Evolutionary conservation across 1,140 invertebrate species (phyloP).

Genomic region (Oppia nitens): DNA sequence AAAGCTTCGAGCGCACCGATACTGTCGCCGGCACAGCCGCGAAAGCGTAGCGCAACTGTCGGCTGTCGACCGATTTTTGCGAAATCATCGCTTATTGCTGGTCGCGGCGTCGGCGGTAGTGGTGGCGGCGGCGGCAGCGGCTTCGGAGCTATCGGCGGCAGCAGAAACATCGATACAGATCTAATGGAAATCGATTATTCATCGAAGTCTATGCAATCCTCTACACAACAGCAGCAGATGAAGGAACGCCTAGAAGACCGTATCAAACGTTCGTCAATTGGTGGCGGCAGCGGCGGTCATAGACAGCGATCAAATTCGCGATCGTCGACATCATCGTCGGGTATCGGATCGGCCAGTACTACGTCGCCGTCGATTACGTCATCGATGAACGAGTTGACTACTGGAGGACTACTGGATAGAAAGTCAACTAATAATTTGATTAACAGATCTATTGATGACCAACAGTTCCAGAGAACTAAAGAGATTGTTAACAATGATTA

Average conservation of each 20-base stretch:
- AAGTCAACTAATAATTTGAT: too few relatives aligned
- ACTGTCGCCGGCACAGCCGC: neutral
- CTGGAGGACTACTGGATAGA: too few relatives aligned
- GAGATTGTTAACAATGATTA: neutral
- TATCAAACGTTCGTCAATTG: neutral
- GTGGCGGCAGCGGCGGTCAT: too few relatives aligned
- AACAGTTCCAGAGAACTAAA: too few relatives aligned
- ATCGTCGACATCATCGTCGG: neutral
- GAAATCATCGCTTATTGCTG: too few relatives aligned
- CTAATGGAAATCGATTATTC: neutral
- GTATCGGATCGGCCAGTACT: neutral
- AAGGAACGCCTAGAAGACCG: neutral
- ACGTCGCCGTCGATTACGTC: neutral
- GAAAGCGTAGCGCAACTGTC: neutral
- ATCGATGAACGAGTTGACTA: neutral
- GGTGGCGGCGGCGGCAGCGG: neutral
- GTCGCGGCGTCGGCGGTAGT: neutral
- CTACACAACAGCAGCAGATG: neutral
- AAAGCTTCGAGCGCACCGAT: neutral
- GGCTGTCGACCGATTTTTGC: neutral
- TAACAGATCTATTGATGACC: too few relatives aligned
- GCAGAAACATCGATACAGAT: neutral
- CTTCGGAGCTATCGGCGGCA: neutral
- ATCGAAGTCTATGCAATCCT: neutral
- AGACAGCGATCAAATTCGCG: neutral